Evolutionary conservation across 2,888 invertebrate species (phyloP).

Genomic region (Deroplatys truncata): DNA sequence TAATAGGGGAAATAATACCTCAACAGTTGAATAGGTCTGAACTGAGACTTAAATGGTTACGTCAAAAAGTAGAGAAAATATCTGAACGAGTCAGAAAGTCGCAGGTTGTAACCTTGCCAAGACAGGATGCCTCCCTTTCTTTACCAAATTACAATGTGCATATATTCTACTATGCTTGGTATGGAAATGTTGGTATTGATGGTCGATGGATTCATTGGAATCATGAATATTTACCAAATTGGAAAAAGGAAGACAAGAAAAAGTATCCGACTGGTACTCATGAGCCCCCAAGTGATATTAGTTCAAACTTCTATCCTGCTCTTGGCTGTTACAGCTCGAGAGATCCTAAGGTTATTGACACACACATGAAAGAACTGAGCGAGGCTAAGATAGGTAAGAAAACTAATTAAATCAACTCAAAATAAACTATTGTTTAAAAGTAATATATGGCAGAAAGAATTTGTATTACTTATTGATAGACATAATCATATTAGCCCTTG

Average conservation of each 20-base stretch:
- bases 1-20: conserved; percentile 13
- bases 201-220: conserved; percentile 42
- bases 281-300: conserved; percentile 52
- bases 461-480: no score
- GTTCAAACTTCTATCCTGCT: conserved; percentile 51
- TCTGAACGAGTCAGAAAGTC: conserved; percentile 38
- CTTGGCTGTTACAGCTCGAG: conserved; percentile 53
- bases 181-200: conserved; percentile 39
- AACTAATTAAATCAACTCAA: not conserved
- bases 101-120: conserved; percentile 33
- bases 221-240: conserved; percentile 41
- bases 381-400: conserved; percentile 51
- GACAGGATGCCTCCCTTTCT: conserved; percentile 34
- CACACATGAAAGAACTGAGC: conserved; percentile 58
- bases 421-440: no score
- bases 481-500: no score
- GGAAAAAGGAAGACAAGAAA: conserved; percentile 48
- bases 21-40: conserved; percentile 31
- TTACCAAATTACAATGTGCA: conserved; percentile 41
- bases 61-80: conserved; percentile 38
- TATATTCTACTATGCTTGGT: conserved; percentile 43
- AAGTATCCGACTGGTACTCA: conserved; percentile 49
- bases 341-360: conserved; percentile 48
- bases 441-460: not conserved
- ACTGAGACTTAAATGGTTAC: conserved; percentile 36